Conservation (phyloP, 2,888 invertebrate species). For the Platypus cylindrus region DNA sequence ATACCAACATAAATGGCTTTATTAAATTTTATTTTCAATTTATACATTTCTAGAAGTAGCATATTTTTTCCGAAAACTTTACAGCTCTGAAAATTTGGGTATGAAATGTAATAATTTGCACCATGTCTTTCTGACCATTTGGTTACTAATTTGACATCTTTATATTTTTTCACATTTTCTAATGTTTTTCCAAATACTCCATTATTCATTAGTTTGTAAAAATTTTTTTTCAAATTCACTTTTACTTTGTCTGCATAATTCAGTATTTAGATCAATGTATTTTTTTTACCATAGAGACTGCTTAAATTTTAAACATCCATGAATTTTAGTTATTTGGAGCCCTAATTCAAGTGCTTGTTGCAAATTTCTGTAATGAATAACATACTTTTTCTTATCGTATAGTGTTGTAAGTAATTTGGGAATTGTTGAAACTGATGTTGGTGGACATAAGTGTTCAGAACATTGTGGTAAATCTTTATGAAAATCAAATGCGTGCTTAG, state of each 20-base stretch:
- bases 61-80: constrained; percentile 3
- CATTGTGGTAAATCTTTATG: constrained; percentile 7
- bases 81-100: constrained; percentile 5
- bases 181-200: constrained; percentile 6
- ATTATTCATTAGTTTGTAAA: constrained; percentile 8
- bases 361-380: constrained; percentile 8
- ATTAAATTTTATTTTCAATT: constrained; percentile 4
- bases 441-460: constrained; percentile 5
- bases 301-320: constrained; percentile 4
- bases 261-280: constrained; percentile 9
- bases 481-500: constrained; percentile 1
- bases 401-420: constrained; percentile 8
- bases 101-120: constrained; percentile 5
- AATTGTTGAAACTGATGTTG: constrained; percentile 1
- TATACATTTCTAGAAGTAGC: constrained; percentile 2
- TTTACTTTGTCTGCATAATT: constrained; percentile 4
- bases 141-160: constrained; percentile 6
- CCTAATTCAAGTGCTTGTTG: constrained; percentile 5
- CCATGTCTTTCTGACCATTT: constrained; percentile 6
- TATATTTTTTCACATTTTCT: constrained; percentile 7
- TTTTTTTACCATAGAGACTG: constrained; percentile 6
- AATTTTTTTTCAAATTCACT: constrained; percentile 7
- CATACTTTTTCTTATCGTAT: constrained; percentile 5
- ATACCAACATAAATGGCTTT: constrained; percentile 6
- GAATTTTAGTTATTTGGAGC: constrained; percentile 2